phyloP scores from a whole-genome alignment of 1,140 invertebrate species.

The Callitettix versicolor region DNA sequence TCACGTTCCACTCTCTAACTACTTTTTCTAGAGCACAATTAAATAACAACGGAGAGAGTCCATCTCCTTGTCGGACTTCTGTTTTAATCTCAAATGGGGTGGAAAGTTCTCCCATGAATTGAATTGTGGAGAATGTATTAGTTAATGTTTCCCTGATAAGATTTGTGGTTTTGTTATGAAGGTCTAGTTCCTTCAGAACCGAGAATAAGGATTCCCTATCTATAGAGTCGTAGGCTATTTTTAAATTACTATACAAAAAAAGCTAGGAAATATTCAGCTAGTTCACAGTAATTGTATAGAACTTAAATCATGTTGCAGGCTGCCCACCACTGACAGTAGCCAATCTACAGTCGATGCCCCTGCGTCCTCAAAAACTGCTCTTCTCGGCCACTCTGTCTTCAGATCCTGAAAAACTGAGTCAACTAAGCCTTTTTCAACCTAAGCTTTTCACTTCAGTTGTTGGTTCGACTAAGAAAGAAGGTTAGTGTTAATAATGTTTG shows the following conservation, averaged over 20 bases:
- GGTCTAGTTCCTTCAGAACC: too few species aligned
- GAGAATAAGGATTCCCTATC: too few species aligned
- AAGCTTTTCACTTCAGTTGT: slow-evolving; percentile 75
- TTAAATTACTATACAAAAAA: background rate
- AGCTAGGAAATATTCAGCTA: background rate
- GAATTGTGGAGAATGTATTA: too few species aligned
- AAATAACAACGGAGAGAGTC: too few species aligned
- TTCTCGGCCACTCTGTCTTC: slow-evolving; percentile 94
- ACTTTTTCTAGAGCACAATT: too few species aligned
- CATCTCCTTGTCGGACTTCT: too few species aligned
- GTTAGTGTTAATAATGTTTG: slow-evolving; percentile 13
- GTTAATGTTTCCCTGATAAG: too few species aligned
- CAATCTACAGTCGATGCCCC: slow-evolving; percentile 5
- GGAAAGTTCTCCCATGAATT: too few species aligned
- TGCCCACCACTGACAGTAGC: slow-evolving; percentile 6
- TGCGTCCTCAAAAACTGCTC: slow-evolving; percentile 73
- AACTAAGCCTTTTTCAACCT: slow-evolving; percentile 80
- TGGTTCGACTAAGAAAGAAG: slow-evolving; percentile 32
- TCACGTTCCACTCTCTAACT: too few species aligned
- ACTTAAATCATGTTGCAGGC: background rate
- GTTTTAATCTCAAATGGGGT: too few species aligned
- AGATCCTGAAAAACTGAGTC: slow-evolving; percentile 87
- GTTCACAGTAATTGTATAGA: background rate
- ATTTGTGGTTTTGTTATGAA: too few species aligned
- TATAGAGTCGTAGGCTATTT: too few species aligned